These are phyloP conservation scores for Poecilia velifera DNA, from an alignment of 2,797 vertebrate genomes.

Conservation along the genomic window DNA sequence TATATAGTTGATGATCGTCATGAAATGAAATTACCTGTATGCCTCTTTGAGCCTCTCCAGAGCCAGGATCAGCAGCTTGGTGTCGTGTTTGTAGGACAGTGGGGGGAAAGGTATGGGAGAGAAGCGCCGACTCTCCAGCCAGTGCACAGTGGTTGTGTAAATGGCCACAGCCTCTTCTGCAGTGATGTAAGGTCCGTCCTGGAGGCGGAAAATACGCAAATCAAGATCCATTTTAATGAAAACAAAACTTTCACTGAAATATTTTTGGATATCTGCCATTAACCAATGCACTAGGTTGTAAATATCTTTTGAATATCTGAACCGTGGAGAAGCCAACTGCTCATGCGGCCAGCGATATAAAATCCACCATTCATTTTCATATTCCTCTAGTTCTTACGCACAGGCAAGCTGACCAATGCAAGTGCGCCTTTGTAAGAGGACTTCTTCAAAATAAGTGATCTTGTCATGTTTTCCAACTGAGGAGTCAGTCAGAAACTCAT, in stretches of 20 bases:
- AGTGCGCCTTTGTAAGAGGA: conserved; percentile 73
- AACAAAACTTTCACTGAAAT: not conserved
- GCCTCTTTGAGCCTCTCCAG: conserved; percentile 98
- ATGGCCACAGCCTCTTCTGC: conserved; percentile 98
- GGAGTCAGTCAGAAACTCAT: not conserved
- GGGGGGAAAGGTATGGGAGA: conserved; percentile 99
- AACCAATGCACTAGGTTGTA: not conserved
- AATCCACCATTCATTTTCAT: conserved; percentile 51
- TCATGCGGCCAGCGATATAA: conserved; percentile 41
- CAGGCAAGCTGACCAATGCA: conserved; percentile 73
- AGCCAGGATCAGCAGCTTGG: conserved; percentile 96
- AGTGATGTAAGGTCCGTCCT: conserved; percentile 99
- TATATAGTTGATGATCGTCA: not conserved
- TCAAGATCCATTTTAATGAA: not conserved
- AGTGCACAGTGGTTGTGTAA: conserved; percentile 98
- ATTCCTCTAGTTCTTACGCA: conserved; percentile 75
- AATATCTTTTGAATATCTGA: conserved; percentile 43
- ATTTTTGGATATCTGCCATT: no score
- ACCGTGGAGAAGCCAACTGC: conserved; percentile 39
- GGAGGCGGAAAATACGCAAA: conserved; percentile 25
- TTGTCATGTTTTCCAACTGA: not conserved
- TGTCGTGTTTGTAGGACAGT: conserved; percentile 98
- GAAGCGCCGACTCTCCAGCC: conserved; percentile 97
- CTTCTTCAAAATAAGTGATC: not conserved
- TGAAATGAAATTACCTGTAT: conserved; percentile 87